phyloP scores from a whole-genome alignment of 2,797 vertebrate species.

The Hozukius guyotensis region DNA sequence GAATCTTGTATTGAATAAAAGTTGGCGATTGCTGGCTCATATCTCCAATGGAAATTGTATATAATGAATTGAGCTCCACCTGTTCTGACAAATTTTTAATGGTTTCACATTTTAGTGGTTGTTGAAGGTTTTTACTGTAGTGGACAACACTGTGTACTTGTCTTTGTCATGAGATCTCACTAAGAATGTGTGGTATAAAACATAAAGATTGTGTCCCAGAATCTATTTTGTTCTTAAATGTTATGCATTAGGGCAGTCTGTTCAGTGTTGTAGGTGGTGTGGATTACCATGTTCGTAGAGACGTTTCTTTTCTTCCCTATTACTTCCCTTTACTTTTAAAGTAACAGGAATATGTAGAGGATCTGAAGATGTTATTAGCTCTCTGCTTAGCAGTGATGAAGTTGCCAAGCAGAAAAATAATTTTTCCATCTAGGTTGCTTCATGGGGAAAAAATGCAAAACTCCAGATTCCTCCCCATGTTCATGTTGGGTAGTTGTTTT shows the following conservation, averaged over 20 bases:
- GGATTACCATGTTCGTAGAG: slow-evolving; percentile 66
- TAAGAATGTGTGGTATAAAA: slow-evolving; percentile 73
- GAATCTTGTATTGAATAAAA: slow-evolving; percentile 55
- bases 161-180: slow-evolving; percentile 75
- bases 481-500: slow-evolving; percentile 72
- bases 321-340: slow-evolving; percentile 50
- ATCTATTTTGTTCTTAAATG: slow-evolving; percentile 64
- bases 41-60: slow-evolving; percentile 73
- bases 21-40: slow-evolving; percentile 64
- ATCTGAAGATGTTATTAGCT: slow-evolving; percentile 61
- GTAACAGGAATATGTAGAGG: slow-evolving; percentile 65
- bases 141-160: slow-evolving; percentile 78
- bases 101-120: slow-evolving; percentile 74
- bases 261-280: slow-evolving; percentile 70
- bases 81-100: slow-evolving; percentile 60
- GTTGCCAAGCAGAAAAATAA: slow-evolving; percentile 72
- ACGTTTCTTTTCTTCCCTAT: not conserved
- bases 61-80: slow-evolving; percentile 70
- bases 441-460: slow-evolving; percentile 82
- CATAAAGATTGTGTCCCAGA: slow-evolving; percentile 65
- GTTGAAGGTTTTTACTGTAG: slow-evolving; percentile 80
- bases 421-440: slow-evolving; percentile 77
- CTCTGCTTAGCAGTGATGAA: slow-evolving; percentile 62
- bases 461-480: slow-evolving; percentile 75
- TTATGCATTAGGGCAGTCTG: slow-evolving; percentile 61